These are phyloP conservation scores for Lethenteron camtschaticum DNA, from an alignment of 2,113 vertebrate species.

Conservation along the genomic window DNA sequence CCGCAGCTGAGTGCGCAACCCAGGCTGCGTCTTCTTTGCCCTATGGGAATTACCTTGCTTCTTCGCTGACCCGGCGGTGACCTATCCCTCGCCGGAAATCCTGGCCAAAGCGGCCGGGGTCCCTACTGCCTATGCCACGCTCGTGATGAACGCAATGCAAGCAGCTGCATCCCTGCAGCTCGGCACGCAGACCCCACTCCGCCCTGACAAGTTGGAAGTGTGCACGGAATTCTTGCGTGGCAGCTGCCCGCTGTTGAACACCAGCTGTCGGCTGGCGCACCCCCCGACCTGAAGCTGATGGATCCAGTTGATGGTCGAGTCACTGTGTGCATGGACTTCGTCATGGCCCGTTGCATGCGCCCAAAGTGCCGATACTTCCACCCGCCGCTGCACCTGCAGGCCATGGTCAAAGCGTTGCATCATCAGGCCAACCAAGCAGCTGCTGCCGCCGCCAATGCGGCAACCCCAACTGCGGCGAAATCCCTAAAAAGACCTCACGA, in stretches of 20 bases:
- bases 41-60: no score
- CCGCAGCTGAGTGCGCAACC: no score
- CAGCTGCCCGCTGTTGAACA: not conserved
- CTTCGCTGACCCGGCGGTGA: no score
- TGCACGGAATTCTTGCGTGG: conserved; percentile 3
- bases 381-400: not conserved
- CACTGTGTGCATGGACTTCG: conserved; percentile 2
- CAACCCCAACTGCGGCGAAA: no score
- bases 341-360: conserved; percentile 1
- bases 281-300: not conserved
- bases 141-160: no score
- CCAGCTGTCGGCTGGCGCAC: not conserved
- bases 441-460: not conserved
- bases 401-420: conserved; percentile 25
- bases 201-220: not conserved
- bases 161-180: no score
- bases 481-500: no score
- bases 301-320: not conserved
- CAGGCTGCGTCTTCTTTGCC: no score
- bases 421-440: conserved; percentile 65
- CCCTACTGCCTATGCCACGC: no score
- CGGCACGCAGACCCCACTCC: no score
- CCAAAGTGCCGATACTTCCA: conserved; percentile 6
- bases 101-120: no score
- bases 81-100: no score